Evolutionary conservation across 2,113 vertebrate species (phyloP), one percentile per base, ranked within the genome.

Genomic region (Cricetomys ansorgei): DNA sequence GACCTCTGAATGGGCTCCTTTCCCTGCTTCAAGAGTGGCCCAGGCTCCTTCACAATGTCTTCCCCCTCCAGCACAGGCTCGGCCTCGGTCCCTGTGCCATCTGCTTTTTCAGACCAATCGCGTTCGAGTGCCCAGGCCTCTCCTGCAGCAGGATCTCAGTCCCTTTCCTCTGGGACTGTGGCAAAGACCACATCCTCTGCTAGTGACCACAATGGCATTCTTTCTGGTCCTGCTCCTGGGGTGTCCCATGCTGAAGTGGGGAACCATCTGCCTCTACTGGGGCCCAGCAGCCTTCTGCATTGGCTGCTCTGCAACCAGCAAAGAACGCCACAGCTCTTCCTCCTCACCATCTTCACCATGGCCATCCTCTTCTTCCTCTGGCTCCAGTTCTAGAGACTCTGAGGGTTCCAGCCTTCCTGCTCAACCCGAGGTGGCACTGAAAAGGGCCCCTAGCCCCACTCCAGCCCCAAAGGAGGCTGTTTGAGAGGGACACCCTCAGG

Each of bases 351-450:
- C 97, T 0, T 98, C 98, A 0, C 97, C 98, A 0, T 98, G 98
- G 0, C 98, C 98, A 0, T 98, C 97, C 0, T 98, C 98, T 0
- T 98, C 98, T 0, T 94, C 93, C 10, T 98, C 98, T 25, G 97
- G 97, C 81, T 98, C 98, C 40, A 98, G 98, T 73, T 98, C 97
- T 73, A 98, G 98, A 4, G 97, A 98, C 69, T 98, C 98, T 0
- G 98, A 98, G 72, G 95, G 95, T 77, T 97, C 98, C 64, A 97
- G 96, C 91, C 97, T 97, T 80, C 97, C 94, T 40, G 16, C 89
- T 29, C 97, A 96, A 67, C 92, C 96, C 53, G 97, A 98, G 92
- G 93, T 92, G 57, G 94, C 93, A 50, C 59, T 93, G 65, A 98
- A 98, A 95, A 98, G 98, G 90, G 96, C 89, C 13, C 97, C 94